phyloP scores from a whole-genome alignment of 2,797 vertebrate genomes.

The Diglossa cyanea region DNA sequence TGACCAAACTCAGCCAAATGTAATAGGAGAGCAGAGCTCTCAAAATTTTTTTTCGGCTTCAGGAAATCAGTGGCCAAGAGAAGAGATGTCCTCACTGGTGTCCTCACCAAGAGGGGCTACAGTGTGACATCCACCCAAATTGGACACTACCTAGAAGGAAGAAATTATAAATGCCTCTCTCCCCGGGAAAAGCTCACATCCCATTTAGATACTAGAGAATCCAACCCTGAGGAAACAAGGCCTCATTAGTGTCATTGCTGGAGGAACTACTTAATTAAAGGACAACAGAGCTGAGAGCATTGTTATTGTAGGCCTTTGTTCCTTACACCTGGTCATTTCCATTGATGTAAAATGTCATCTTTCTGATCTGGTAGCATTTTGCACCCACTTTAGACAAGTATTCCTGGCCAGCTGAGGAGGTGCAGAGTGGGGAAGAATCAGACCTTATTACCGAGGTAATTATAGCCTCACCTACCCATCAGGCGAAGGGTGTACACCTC shows the following conservation, averaged over 20 bases:
- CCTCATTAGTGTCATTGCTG: slow-evolving; percentile 51
- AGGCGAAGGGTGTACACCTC: slow-evolving; percentile 23
- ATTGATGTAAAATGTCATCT: slow-evolving; percentile 56
- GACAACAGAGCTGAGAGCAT: slow-evolving; percentile 54
- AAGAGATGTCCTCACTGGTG: background rate
- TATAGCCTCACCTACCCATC: slow-evolving; percentile 54
- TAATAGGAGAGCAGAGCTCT: background rate
- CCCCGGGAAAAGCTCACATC: slow-evolving; percentile 48
- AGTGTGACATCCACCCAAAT: slow-evolving; percentile 6
- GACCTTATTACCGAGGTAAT: slow-evolving; percentile 55
- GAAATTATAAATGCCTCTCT: slow-evolving; percentile 40
- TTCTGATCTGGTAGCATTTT: slow-evolving; percentile 55
- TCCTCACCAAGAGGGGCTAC: slow-evolving; percentile 31
- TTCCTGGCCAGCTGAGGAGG: background rate
- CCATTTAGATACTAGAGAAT: slow-evolving; percentile 58
- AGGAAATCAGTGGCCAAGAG: background rate
- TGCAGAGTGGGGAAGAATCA: slow-evolving; percentile 38
- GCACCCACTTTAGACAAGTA: slow-evolving; percentile 51
- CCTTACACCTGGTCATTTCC: slow-evolving; percentile 61
- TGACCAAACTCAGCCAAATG: background rate
- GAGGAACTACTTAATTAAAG: slow-evolving; percentile 63
- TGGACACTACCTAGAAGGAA: slow-evolving; percentile 33
- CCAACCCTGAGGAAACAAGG: slow-evolving; percentile 59
- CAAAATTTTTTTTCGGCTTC: background rate
- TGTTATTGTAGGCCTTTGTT: slow-evolving; percentile 55